Evolutionary conservation across 2,797 vertebrate species (phyloP).

Genomic region (Botia kubotai): DNA sequence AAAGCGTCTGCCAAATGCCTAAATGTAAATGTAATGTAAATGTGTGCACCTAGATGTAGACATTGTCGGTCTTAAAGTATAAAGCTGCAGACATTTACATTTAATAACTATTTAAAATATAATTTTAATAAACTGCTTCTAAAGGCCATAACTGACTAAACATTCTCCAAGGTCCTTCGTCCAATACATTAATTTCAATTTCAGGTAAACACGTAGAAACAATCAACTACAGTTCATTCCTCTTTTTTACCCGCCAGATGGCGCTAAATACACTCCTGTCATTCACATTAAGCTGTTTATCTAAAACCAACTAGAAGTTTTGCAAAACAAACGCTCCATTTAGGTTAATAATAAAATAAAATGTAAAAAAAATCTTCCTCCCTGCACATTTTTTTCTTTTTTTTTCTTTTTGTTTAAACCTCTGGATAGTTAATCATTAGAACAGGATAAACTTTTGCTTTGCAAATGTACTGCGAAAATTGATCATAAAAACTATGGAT

Average conservation of each 20-base stretch:
- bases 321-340: background rate
- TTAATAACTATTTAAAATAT: background rate
- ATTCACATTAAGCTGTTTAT: background rate
- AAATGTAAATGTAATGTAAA: no score
- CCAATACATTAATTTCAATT: no score
- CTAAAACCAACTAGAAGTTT: background rate
- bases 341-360: background rate
- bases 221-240: background rate
- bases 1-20: no score
- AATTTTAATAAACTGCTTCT: background rate
- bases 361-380: background rate
- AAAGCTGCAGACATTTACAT: no score
- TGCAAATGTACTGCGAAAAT: background rate
- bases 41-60: background rate
- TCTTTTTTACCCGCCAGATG: conserved; percentile 1
- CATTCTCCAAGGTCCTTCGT: background rate
- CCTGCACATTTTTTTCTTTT: background rate
- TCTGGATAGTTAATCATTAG: background rate
- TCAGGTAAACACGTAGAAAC: no score
- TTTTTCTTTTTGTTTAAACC: background rate
- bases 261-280: background rate
- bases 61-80: no score
- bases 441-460: background rate
- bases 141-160: background rate
- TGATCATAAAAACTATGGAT: background rate